Conservation (phyloP, 2,888 invertebrate genomes). For the Trachelus iudaicus region DNA sequence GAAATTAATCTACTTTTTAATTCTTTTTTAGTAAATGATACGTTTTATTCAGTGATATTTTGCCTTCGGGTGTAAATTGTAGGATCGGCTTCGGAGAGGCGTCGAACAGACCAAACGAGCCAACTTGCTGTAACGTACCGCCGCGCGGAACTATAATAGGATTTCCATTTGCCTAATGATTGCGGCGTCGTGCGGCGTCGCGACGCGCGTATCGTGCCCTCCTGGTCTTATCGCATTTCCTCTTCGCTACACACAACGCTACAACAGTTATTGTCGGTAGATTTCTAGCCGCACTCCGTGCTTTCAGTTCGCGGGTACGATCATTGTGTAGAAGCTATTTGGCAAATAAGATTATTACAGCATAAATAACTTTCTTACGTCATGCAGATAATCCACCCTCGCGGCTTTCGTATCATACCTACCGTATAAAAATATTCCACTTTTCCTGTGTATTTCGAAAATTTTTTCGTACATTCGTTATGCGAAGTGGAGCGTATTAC, state of each 20-base stretch:
- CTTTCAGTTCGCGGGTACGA: conserved; percentile 14
- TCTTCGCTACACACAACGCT: conserved; percentile 58
- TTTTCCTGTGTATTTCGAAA: not conserved
- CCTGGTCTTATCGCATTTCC: conserved; percentile 61
- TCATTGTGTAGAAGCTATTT: conserved; percentile 52
- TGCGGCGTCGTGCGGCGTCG: conserved; percentile 32
- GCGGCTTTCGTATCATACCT: conserved; percentile 8
- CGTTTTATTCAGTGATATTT: not conserved
- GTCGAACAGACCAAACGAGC: not conserved
- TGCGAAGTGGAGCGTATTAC: not conserved
- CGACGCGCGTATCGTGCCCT: conserved; percentile 37
- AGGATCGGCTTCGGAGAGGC: not conserved
- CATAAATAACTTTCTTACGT: conserved; percentile 59
- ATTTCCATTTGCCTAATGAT: conserved; percentile 61
- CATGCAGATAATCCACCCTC: conserved; percentile 22
- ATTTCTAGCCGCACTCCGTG: conserved; percentile 12
- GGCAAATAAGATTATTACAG: conserved; percentile 61
- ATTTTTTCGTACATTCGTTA: not conserved
- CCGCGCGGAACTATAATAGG: conserved; percentile 34
- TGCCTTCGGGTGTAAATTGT: not conserved
- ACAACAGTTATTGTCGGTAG: conserved; percentile 7
- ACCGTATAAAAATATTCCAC: not conserved
- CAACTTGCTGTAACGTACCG: not conserved
- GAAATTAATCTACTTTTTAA: not conserved
- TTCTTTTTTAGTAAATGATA: not conserved